Conservation (phyloP, 2,797 vertebrate species). For the Mus spretus region DNA sequence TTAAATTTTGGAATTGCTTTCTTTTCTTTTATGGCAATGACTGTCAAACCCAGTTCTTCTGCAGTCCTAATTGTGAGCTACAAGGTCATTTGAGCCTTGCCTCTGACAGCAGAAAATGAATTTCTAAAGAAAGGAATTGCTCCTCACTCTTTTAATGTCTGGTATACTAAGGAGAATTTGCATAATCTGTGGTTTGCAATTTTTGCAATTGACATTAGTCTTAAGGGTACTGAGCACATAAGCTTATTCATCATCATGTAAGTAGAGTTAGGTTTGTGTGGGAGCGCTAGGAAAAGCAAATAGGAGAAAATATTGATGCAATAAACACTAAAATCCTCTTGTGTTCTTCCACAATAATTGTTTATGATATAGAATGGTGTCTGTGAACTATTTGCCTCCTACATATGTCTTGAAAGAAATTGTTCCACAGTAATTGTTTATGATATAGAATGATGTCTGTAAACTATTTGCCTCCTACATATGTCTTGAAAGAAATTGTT, state of each 20-base stretch:
- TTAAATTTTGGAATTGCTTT: slow-evolving; percentile 66
- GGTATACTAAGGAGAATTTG: slow-evolving; percentile 72
- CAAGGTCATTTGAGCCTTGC: slow-evolving; percentile 74
- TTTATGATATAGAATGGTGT: slow-evolving; percentile 66
- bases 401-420: slow-evolving; percentile 22
- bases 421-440: slow-evolving; percentile 43
- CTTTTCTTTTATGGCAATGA: slow-evolving; percentile 68
- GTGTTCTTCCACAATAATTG: slow-evolving; percentile 66
- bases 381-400: slow-evolving; percentile 62
- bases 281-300: slow-evolving; percentile 65
- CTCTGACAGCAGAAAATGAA: slow-evolving; percentile 76
- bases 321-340: slow-evolving; percentile 74
- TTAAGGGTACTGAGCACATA: slow-evolving; percentile 62
- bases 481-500: slow-evolving; percentile 66
- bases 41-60: slow-evolving; percentile 74
- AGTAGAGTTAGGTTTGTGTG: slow-evolving; percentile 60
- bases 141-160: slow-evolving; percentile 78
- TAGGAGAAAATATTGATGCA: slow-evolving; percentile 71
- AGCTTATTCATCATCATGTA: slow-evolving; percentile 58
- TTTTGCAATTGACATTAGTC: slow-evolving; percentile 80
- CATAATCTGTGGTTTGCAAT: slow-evolving; percentile 76
- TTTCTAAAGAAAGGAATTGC: slow-evolving; percentile 62
- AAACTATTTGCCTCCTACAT: slow-evolving; percentile 59
- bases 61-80: slow-evolving; percentile 68
- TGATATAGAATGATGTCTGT: slow-evolving; percentile 65